Evolutionary conservation across 2,797 vertebrate species (phyloP).

Genomic region (Arctocebus calabarensis): DNA sequence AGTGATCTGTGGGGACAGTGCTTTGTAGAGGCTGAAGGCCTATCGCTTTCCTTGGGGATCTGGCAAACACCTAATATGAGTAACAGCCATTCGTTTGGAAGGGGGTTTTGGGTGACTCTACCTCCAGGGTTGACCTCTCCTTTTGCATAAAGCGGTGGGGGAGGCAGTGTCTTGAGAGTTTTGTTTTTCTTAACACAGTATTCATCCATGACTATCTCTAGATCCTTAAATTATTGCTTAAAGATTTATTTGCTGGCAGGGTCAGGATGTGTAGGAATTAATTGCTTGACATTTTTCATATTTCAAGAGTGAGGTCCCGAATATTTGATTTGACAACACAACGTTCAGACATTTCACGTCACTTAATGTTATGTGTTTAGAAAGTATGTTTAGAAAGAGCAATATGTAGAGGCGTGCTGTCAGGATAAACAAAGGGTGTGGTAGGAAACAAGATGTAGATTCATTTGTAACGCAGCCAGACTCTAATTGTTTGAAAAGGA

Average conservation of each 20-base stretch:
- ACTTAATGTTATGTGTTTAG: background rate
- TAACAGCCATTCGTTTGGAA: background rate
- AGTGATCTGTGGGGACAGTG: background rate
- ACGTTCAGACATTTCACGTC: background rate
- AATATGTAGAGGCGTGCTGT: background rate
- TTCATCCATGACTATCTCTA: background rate
- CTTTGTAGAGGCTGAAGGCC: background rate
- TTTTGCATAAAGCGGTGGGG: background rate
- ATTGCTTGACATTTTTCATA: background rate
- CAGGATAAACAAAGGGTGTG: background rate
- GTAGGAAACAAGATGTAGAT: background rate
- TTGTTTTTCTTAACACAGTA: background rate
- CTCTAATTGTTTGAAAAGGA: background rate
- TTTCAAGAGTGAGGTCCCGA: background rate
- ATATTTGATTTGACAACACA: background rate
- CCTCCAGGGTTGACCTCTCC: background rate
- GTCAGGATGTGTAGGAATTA: background rate
- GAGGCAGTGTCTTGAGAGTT: background rate
- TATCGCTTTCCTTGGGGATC: background rate
- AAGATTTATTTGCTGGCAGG: background rate
- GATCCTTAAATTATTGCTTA: too few relatives aligned
- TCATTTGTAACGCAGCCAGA: background rate
- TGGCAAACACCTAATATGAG: background rate
- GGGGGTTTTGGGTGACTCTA: background rate
- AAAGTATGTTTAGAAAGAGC: background rate